Base-by-base conservation (phyloP, 2,888 invertebrate genomes). In the Bibio marci region DNA sequence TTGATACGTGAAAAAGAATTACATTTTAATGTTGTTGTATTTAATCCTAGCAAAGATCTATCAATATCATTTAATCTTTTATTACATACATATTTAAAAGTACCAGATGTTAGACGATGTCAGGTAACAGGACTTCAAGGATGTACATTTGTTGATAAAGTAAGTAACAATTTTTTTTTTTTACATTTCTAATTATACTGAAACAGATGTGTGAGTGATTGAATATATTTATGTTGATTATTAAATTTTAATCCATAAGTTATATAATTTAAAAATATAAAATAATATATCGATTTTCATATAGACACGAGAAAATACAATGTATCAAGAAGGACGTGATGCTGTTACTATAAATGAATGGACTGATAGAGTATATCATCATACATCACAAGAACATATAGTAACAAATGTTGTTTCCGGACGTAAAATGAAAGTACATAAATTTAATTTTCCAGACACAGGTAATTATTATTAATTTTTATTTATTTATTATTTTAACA, bases 11-110 rank as follows among this genome's bases (percentile, higher is more conserved):
- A 88, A 64, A 87, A 90, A 62, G 86, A 88, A 59, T 66, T 94
- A 22, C 87, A 88, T 64, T 88, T 88, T 62, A 86, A 88, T 62
- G 82, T 94, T 57, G 86, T 85, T 49, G 85, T 92, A 46, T 86
- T 85, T 64, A 92, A 92, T 67, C 90, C 88, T 27, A 88, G 88
- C 68, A 86, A 86, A 66, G 86, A 87, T 59, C 69, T 82, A 49
- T 81, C 86, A 43, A 86, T 83, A 68, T 80, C 79, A 57, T 95
- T 94, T 65, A 91, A 92, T 63, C 69, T 92, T 63, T 67, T 94
- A 45, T 67, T 94, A 52, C 94, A 94, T 64, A 92, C 92, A 19
- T 94, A 94, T 69, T 85, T 95, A 64, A 87, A 87, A 71, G 91
- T 91, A 56, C 87, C 90, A 44, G 91, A 94, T 64, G 90, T 94